Conservation (phyloP, 2,113 vertebrate genomes). For the Psettodes erumei region DNA sequence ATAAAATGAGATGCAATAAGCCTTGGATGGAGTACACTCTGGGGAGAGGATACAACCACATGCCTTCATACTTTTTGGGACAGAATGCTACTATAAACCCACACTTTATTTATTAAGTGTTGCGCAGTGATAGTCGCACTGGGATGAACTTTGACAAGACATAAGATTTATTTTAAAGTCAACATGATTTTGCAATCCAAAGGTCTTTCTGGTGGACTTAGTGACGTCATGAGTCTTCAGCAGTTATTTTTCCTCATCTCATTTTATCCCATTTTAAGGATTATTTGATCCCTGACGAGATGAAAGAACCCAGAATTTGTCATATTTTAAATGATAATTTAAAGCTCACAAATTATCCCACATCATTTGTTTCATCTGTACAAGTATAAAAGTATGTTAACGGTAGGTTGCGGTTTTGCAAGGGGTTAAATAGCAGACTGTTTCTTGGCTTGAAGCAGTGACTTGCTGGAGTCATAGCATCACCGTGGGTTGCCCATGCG, state of each 20-base stretch:
- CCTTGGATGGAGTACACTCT: neutral
- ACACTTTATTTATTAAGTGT: conserved; percentile 1
- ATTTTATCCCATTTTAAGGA: neutral
- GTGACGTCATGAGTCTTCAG: neutral
- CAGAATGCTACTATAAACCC: conserved; percentile 18
- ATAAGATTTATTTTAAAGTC: neutral
- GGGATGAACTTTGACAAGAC: neutral
- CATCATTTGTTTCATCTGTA: neutral
- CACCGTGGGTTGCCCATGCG: neutral
- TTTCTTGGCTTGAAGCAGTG: neutral
- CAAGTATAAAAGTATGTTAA: neutral
- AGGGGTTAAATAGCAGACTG: neutral
- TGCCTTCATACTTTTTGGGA: conserved; percentile 9
- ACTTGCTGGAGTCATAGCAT: neutral
- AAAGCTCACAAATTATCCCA: neutral
- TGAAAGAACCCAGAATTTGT: no score
- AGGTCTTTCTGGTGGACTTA: neutral
- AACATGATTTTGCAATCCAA: neutral
- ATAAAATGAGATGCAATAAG: conserved; percentile 17
- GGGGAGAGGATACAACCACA: neutral
- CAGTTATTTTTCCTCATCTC: neutral
- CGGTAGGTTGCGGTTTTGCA: neutral
- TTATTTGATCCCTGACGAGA: neutral
- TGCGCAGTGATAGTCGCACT: neutral
- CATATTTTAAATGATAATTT: no score